These are phyloP conservation scores for Sphyrna mokarran DNA, from an alignment of 2,113 vertebrate genomes.

Conservation along the genomic window DNA sequence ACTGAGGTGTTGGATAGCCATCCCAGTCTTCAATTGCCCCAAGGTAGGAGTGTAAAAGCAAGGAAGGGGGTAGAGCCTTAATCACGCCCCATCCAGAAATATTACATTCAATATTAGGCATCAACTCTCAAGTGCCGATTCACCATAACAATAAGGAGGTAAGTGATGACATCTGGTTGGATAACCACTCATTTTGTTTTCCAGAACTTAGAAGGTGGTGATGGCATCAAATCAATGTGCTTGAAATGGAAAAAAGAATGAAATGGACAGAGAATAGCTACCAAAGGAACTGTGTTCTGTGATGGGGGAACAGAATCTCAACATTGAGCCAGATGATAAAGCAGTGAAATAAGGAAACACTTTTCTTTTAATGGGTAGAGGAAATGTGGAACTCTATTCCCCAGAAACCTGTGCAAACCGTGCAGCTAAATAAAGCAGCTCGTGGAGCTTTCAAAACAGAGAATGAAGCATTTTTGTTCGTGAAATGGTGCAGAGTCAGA, in stretches of 20 bases:
- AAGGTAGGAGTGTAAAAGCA: background rate
- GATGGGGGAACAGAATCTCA: background rate
- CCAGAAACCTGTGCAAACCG: background rate
- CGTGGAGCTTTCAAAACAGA: background rate
- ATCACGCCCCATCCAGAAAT: background rate
- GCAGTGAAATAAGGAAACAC: background rate
- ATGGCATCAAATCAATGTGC: background rate
- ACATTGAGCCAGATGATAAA: background rate
- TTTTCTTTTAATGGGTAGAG: background rate
- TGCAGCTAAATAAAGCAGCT: background rate
- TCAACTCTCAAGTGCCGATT: background rate
- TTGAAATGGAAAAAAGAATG: too few relatives aligned
- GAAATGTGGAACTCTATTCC: background rate
- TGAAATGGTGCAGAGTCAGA: too few relatives aligned
- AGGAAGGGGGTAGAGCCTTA: background rate
- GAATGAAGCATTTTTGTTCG: background rate
- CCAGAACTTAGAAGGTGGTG: background rate
- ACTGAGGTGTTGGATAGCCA: background rate
- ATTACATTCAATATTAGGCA: too few relatives aligned
- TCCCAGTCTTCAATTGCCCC: background rate
- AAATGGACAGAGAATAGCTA: background rate
- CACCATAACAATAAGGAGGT: background rate
- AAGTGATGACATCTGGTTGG: background rate
- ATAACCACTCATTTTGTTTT: background rate
- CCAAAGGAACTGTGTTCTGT: background rate